Percentiles rank a stretch among this genome's conserved stretches.
phyloP scores from a whole-genome alignment of 2,113 vertebrate species.

The Scalopus aquaticus region DNA sequence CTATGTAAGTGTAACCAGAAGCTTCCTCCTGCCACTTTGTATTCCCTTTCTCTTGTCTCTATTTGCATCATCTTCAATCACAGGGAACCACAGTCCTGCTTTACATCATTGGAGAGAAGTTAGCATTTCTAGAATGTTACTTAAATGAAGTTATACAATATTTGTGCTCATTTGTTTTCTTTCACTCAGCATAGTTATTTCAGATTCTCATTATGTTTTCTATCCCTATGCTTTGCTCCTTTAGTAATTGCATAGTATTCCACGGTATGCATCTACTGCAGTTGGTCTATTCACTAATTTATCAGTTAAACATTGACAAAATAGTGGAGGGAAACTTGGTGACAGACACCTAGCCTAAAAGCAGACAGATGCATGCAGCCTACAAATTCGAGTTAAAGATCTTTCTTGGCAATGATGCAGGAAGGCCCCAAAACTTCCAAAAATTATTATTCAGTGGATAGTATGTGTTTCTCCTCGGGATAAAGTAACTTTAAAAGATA shows the following conservation, averaged over 20 bases:
- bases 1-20: background rate
- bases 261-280: background rate
- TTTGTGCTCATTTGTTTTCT: background rate
- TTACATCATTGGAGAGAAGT: background rate
- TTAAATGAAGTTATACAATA: background rate
- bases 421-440: background rate
- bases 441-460: background rate
- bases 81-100: background rate
- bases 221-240: background rate
- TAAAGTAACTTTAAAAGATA: background rate
- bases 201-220: background rate
- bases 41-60: background rate
- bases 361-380: background rate
- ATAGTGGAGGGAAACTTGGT: background rate
- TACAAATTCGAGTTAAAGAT: background rate
- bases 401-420: background rate
- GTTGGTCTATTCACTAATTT: background rate
- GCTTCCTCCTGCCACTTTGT: background rate
- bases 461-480: background rate
- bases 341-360: background rate
- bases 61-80: background rate
- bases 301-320: background rate
- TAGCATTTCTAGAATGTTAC: background rate
- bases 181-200: background rate
- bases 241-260: background rate